These are phyloP conservation scores for Fulmarus glacialis DNA, from an alignment of 2,113 vertebrate species.

Conservation along the genomic window DNA sequence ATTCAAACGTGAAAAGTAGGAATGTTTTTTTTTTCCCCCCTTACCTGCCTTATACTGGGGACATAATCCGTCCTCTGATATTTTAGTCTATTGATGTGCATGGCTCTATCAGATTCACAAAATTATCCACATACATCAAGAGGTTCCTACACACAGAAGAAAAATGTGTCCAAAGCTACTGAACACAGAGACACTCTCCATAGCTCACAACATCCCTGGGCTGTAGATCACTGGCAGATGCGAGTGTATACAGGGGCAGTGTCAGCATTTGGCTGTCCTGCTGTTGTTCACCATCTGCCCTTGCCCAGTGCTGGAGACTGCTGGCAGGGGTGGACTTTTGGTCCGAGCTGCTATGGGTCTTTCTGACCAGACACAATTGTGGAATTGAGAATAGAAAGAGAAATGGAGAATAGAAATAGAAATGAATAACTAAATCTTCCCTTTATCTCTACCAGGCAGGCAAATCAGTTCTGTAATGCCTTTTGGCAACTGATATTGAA, in stretches of 20 bases:
- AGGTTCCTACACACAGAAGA: not conserved
- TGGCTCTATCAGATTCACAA: not conserved
- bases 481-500: not conserved
- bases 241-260: not conserved
- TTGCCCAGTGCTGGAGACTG: not conserved
- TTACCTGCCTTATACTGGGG: not conserved
- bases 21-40: not conserved
- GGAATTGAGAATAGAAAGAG: not conserved
- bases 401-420: not conserved
- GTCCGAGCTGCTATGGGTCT: not conserved
- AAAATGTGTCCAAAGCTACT: not conserved
- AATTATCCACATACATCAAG: not conserved
- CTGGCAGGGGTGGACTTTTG: not conserved
- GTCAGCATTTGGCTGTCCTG: not conserved
- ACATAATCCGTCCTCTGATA: not conserved
- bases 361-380: not conserved
- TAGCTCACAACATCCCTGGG: not conserved
- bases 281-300: not conserved
- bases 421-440: not conserved
- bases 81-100: not conserved
- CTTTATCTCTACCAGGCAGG: not conserved
- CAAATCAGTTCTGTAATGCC: not conserved
- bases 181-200: not conserved
- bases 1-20: not conserved
- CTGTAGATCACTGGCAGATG: not conserved